A percentile compares a stretch with the other conserved stretches of the same genome.
These are phyloP conservation scores for Coregonus clupeaformis DNA, from an alignment of 2,113 vertebrate genomes.

Conservation along the genomic window DNA sequence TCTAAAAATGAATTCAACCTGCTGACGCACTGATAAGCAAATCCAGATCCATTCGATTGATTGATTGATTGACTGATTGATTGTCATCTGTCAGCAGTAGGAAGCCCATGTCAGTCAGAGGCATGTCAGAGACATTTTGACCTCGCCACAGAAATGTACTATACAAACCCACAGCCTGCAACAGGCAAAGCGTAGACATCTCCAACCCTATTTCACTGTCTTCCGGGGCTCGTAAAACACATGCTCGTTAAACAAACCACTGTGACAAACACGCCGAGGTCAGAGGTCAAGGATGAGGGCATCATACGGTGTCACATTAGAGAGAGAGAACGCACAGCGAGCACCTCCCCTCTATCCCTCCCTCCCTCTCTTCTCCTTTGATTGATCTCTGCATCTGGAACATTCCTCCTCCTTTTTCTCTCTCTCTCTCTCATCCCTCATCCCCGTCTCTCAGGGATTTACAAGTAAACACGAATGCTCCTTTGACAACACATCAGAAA, in stretches of 20 bases:
- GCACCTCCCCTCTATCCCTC: conserved; percentile 5
- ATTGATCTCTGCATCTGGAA: conserved; percentile 41
- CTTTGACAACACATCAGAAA: conserved; percentile 32
- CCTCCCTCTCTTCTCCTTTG: conserved; percentile 1
- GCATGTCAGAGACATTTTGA: conserved; percentile 26
- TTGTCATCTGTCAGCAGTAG: conserved; percentile 19
- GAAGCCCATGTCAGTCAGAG: conserved; percentile 17
- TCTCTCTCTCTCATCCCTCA: background rate
- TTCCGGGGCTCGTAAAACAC: conserved; percentile 61
- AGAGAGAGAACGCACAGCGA: conserved; percentile 1
- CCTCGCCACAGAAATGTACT: conserved; percentile 39
- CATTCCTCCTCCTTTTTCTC: conserved; percentile 14
- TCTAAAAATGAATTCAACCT: conserved; percentile 20
- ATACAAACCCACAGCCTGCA: conserved; percentile 44
- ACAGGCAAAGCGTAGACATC: conserved; percentile 58
- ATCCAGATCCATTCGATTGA: conserved; percentile 32
- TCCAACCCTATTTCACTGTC: conserved; percentile 46
- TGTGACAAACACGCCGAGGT: conserved; percentile 52
- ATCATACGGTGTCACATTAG: conserved; percentile 13
- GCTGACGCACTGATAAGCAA: conserved; percentile 55
- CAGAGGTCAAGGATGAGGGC: conserved; percentile 50
- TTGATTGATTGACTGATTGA: conserved; percentile 44
- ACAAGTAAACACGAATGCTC: conserved; percentile 11
- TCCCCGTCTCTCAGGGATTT: background rate
- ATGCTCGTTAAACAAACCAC: conserved; percentile 48